Conservation (phyloP, 2,797 vertebrate species). For the Allobates femoralis region DNA sequence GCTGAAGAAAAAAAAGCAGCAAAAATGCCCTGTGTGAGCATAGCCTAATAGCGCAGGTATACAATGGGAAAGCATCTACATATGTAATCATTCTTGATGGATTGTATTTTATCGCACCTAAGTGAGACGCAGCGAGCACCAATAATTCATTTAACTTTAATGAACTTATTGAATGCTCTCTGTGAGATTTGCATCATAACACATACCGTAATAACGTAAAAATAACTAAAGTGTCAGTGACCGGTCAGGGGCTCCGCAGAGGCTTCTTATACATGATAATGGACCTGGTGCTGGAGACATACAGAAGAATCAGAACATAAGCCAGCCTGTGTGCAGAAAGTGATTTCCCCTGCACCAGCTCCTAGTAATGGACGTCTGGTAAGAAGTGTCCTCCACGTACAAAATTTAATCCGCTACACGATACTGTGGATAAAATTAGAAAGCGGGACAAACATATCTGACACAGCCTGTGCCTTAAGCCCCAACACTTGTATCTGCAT, state of each 20-base stretch:
- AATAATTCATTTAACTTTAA: too few species aligned
- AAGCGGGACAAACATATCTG: conserved; percentile 51
- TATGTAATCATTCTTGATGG: too few species aligned
- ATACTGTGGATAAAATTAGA: conserved; percentile 57
- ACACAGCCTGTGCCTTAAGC: conserved; percentile 52
- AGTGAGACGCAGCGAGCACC: too few species aligned
- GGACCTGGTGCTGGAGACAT: neutral
- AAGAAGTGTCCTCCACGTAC: conserved; percentile 18
- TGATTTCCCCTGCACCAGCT: neutral
- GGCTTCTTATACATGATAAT: neutral
- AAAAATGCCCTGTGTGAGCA: too few species aligned
- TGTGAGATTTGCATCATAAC: neutral
- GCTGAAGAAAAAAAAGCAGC: too few species aligned
- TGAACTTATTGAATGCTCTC: neutral
- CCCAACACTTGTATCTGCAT: conserved; percentile 59
- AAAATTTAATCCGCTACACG: neutral
- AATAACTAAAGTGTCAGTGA: neutral
- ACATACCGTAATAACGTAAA: neutral
- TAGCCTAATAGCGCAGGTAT: too few species aligned
- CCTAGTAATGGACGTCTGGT: neutral
- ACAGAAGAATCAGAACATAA: neutral
- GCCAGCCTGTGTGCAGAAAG: neutral
- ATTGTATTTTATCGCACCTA: too few species aligned
- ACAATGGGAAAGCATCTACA: too few species aligned
- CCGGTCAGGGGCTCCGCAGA: neutral